Evolutionary conservation across 2,113 vertebrate genomes (phyloP).

Genomic region (Mobula birostris): DNA sequence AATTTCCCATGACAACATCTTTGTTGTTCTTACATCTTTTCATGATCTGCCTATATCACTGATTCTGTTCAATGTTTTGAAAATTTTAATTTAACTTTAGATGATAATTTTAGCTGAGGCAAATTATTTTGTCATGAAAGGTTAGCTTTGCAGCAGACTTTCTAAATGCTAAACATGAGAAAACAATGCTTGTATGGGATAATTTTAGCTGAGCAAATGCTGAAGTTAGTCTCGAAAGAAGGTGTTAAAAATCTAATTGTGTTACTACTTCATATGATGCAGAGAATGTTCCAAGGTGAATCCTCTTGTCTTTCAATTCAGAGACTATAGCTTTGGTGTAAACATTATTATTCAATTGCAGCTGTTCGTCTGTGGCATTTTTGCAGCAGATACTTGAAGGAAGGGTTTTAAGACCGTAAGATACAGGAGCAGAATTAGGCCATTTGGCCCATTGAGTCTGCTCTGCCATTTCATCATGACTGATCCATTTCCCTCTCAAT

Average conservation of each 20-base stretch:
- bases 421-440: too few relatives aligned
- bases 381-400: background rate
- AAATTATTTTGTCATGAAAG: background rate
- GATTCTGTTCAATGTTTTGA: background rate
- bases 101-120: background rate
- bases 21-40: too few relatives aligned
- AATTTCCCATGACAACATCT: too few relatives aligned
- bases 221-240: background rate
- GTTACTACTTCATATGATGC: background rate
- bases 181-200: background rate
- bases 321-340: slow-evolving; percentile 5
- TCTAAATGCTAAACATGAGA: background rate
- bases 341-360: background rate
- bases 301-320: background rate
- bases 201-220: background rate
- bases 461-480: too few relatives aligned
- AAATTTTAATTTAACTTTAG: background rate
- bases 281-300: background rate
- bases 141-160: background rate
- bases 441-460: too few relatives aligned
- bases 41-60: too few relatives aligned
- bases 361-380: background rate
- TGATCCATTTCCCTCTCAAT: too few relatives aligned
- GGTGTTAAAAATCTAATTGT: background rate
- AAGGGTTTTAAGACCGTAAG: background rate